Evolutionary conservation across 2,113 vertebrate species (phyloP).

Genomic region (Nothobranchius furzeri): DNA sequence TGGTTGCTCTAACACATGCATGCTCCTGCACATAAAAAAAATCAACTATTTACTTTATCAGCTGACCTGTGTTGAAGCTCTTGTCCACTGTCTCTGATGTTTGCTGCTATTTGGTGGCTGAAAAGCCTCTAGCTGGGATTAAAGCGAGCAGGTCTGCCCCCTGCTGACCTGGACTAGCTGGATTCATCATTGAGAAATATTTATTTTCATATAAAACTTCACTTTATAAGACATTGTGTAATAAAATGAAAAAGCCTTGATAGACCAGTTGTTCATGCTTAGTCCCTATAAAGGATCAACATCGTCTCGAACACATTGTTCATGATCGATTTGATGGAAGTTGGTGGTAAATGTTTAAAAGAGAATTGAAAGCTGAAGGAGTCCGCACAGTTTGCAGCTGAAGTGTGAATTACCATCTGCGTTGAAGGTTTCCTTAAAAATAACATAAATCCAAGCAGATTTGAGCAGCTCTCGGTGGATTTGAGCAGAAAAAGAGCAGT

Average conservation of each 20-base stretch:
- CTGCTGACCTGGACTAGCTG: conserved; percentile 30
- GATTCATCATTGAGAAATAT: neutral
- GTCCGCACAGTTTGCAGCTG: too few species aligned
- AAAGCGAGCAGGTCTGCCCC: conserved; percentile 45
- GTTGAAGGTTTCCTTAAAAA: conserved; percentile 18
- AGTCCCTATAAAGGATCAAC: too few species aligned
- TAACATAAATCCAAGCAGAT: conserved; percentile 12
- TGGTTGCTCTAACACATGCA: too few species aligned
- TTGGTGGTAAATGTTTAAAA: neutral
- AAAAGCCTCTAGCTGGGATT: conserved; percentile 8
- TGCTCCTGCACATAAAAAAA: too few species aligned
- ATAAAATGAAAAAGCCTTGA: neutral
- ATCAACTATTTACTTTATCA: too few species aligned
- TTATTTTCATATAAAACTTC: neutral
- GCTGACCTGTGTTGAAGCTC: too few species aligned
- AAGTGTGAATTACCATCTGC: neutral
- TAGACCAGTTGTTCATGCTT: too few species aligned
- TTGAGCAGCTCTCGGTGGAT: neutral
- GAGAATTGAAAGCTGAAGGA: too few species aligned
- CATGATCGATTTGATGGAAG: neutral
- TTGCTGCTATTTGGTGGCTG: neutral
- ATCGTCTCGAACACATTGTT: too few species aligned
- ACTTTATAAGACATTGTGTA: too few species aligned
- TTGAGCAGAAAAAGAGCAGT: neutral
- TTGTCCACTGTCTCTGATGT: neutral